Evolutionary conservation across 2,113 vertebrate genomes (phyloP).

Genomic region (Osmerus eperlanus): DNA sequence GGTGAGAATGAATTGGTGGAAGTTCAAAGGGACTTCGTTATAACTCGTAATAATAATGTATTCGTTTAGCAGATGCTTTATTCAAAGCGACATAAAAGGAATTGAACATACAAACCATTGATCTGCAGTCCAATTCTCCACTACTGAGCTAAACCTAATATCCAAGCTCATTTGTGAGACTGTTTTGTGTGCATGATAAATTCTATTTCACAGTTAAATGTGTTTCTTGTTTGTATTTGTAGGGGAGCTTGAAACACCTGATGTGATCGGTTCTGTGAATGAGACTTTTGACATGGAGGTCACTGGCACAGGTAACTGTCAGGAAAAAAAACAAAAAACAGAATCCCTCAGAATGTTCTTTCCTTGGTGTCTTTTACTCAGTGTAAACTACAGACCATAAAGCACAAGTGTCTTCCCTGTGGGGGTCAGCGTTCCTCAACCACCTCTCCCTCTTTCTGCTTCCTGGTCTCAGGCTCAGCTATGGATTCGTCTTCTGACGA

Average conservation of each 20-base stretch:
- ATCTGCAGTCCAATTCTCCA: too few relatives aligned
- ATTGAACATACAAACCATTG: too few relatives aligned
- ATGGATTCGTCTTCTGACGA: slow-evolving; percentile 15
- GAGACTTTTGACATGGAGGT: neutral
- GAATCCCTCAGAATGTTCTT: neutral
- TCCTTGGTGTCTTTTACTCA: too few relatives aligned
- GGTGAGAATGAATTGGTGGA: too few relatives aligned
- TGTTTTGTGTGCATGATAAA: neutral
- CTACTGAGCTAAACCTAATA: too few relatives aligned
- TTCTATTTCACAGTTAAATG: neutral
- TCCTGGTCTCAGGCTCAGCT: neutral
- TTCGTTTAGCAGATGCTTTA: too few relatives aligned
- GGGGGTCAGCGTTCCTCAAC: neutral
- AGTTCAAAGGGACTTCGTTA: too few relatives aligned
- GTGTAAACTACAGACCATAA: neutral
- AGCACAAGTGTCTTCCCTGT: neutral
- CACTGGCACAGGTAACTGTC: too few relatives aligned
- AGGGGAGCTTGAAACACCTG: slow-evolving; percentile 35
- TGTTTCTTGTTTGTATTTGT: slow-evolving; percentile 1
- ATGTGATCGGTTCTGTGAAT: slow-evolving; percentile 14
- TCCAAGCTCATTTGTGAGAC: too few relatives aligned
- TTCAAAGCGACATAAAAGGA: too few relatives aligned
- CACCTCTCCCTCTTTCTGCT: neutral
- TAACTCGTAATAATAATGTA: too few relatives aligned
- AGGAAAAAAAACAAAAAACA: neutral